These are phyloP conservation scores for Agrotis puta DNA, from an alignment of 2,888 invertebrate genomes.

Conservation along the genomic window DNA sequence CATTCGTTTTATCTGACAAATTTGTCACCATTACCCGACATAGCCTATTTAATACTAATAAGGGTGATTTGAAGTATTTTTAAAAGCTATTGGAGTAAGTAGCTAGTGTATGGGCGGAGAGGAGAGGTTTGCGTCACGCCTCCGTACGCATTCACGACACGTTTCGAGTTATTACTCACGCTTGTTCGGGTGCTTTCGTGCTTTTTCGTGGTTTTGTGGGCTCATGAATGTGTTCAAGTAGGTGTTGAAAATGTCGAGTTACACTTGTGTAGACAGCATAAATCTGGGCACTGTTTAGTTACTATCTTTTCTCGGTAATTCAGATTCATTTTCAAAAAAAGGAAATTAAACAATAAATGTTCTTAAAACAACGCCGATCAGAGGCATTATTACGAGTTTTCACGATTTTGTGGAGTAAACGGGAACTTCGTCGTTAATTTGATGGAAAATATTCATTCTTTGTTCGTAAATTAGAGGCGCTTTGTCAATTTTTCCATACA, in stretches of 20 bases:
- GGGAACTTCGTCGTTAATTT: no score
- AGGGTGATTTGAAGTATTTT: slow-evolving; percentile 63
- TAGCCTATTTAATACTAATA: slow-evolving; percentile 65
- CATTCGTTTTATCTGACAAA: slow-evolving; percentile 62
- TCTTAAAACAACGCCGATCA: no score
- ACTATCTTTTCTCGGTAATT: neutral
- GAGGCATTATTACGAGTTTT: no score
- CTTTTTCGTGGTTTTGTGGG: slow-evolving; percentile 50
- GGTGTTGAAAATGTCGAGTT: slow-evolving; percentile 37
- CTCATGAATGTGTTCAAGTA: slow-evolving; percentile 27
- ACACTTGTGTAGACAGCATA: slow-evolving; percentile 6
- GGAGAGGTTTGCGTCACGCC: slow-evolving; percentile 45
- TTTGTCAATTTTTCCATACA: no score
- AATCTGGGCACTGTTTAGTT: slow-evolving; percentile 1
- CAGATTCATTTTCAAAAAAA: slow-evolving; percentile 7
- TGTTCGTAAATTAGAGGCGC: no score
- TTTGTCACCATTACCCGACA: slow-evolving; percentile 67
- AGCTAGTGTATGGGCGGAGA: slow-evolving; percentile 63
- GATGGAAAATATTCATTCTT: no score
- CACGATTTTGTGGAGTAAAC: no score
- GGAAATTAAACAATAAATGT: slow-evolving; percentile 10
- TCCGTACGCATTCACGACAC: slow-evolving; percentile 50
- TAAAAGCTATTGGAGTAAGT: slow-evolving; percentile 46
- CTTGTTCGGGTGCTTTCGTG: slow-evolving; percentile 62
- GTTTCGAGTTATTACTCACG: slow-evolving; percentile 58